Conservation (phyloP, 2,113 vertebrate genomes). For the Sceloporus undulatus region DNA sequence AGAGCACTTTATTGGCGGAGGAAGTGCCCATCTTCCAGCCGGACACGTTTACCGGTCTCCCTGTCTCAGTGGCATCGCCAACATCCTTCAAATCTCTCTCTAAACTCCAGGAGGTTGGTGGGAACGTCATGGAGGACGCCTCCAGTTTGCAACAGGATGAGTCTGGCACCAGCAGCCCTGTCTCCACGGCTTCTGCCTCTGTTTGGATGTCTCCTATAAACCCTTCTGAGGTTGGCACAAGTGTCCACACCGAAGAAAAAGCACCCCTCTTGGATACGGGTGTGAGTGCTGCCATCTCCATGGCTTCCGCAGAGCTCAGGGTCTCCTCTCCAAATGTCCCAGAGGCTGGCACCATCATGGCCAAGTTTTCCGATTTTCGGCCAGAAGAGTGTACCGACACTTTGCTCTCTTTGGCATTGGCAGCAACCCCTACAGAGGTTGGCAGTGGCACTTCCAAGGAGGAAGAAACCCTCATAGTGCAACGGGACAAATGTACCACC, state of each 20-base stretch:
- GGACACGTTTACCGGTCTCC: background rate
- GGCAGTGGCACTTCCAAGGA: background rate
- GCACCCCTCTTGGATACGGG: background rate
- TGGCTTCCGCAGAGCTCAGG: too few species aligned
- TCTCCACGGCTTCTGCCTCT: background rate
- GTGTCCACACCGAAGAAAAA: conserved; percentile 31
- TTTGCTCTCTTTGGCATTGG: background rate
- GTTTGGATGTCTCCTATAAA: background rate
- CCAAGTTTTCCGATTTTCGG: background rate
- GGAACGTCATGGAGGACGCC: background rate
- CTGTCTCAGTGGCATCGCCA: conserved; percentile 1
- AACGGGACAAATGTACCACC: too few species aligned
- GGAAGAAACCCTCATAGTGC: too few species aligned
- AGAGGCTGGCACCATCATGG: accelerated
- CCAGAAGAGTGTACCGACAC: background rate
- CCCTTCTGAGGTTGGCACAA: conserved; percentile 51
- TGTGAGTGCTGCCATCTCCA: background rate
- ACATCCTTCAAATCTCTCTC: conserved; percentile 68
- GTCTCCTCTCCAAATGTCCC: background rate
- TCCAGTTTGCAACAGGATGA: too few species aligned
- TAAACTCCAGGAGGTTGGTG: conserved; percentile 51
- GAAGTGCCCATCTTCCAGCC: background rate
- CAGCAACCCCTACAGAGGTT: background rate
- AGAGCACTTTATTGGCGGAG: background rate
- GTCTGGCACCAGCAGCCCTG: background rate